These are phyloP conservation scores for Platerodrilus igneus DNA, from an alignment of 2,888 invertebrate genomes.

Conservation along the genomic window DNA sequence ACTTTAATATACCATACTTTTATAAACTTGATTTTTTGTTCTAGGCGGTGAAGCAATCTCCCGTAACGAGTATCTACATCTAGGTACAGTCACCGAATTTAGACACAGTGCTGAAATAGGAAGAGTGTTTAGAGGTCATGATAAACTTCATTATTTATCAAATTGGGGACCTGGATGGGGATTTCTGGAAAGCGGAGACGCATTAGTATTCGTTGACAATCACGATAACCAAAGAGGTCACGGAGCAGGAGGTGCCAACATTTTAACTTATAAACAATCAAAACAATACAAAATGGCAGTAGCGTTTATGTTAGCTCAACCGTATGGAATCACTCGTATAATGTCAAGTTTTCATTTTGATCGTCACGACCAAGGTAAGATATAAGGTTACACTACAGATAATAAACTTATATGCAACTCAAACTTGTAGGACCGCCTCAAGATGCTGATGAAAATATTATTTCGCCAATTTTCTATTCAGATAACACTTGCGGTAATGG, in stretches of 20 bases:
- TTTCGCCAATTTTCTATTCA: slow-evolving; percentile 60
- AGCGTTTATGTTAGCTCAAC: slow-evolving; percentile 83
- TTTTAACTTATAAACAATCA: slow-evolving; percentile 65
- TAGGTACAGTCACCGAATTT: slow-evolving; percentile 74
- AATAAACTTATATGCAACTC: not conserved
- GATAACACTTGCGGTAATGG: slow-evolving; percentile 66
- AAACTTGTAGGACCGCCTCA: slow-evolving; percentile 70
- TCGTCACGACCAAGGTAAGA: slow-evolving; percentile 49
- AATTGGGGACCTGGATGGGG: slow-evolving; percentile 66
- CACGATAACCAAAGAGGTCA: slow-evolving; percentile 73
- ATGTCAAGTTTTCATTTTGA: slow-evolving; percentile 82
- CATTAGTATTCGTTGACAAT: slow-evolving; percentile 53
- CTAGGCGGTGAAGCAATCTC: slow-evolving; percentile 44
- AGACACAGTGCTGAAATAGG: slow-evolving; percentile 54
- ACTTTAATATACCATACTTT: too few species aligned
- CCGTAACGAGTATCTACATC: slow-evolving; percentile 43
- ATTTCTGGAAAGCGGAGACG: slow-evolving; percentile 50
- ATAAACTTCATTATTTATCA: slow-evolving; percentile 60
- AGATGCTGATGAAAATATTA: slow-evolving; percentile 57
- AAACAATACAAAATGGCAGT: slow-evolving; percentile 70
- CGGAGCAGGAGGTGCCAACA: slow-evolving; percentile 56
- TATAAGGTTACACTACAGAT: not conserved
- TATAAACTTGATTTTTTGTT: too few species aligned
- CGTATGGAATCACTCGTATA: slow-evolving; percentile 71
- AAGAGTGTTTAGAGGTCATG: slow-evolving; percentile 55